Base-by-base conservation (phyloP, 2,888 invertebrate species). In the Lottia gigantea region DNA sequence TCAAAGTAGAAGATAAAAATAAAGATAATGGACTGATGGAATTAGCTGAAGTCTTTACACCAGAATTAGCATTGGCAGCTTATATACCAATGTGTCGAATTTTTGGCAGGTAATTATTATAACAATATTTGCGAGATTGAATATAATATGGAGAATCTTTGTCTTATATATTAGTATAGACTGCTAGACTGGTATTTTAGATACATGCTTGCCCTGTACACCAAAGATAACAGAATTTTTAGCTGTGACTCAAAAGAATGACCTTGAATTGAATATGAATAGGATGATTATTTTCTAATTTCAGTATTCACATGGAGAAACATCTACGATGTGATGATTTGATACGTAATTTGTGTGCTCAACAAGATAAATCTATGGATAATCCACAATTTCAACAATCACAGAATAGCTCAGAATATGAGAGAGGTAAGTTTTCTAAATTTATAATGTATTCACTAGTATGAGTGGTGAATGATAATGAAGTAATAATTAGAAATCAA, bases 11-110 rank as follows among this genome's bases (percentile, higher is more conserved):
- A 23, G 67, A 71, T 2, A 65, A 71, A 3, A 71, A 66, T 49
- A 78, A 74, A 68, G 82, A 85, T 70, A 80, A 80, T 49, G 77
- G 84, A 49, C 72, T 73, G 63, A 93, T 94, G 79, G 96, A 97
- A 89, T 89, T 97, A 45, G 91, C 92, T 61, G 90, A 92, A 83
- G 95, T 95, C 0, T 96, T 97, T 87, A 94, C 94, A 23, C 92
- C 94, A 3, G 93, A 94, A 85, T 90, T 98, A 73, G 97, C 97
- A 0, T 93, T 95, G 84, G 91, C 92, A 68, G 92, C 95, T 0
- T 97, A 96, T 87, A 87, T 90, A 66, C 88, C 89, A 16, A 87
- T 90, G 71, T 90, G 90, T 71, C 83, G 88, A 67, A 84, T 90
- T 67, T 87, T 89, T 78, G 90, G 90, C 75, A 88, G 88, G 88